phyloP scores from a whole-genome alignment of 2,888 invertebrate genomes.

The Pristionchus arcanus region DNA sequence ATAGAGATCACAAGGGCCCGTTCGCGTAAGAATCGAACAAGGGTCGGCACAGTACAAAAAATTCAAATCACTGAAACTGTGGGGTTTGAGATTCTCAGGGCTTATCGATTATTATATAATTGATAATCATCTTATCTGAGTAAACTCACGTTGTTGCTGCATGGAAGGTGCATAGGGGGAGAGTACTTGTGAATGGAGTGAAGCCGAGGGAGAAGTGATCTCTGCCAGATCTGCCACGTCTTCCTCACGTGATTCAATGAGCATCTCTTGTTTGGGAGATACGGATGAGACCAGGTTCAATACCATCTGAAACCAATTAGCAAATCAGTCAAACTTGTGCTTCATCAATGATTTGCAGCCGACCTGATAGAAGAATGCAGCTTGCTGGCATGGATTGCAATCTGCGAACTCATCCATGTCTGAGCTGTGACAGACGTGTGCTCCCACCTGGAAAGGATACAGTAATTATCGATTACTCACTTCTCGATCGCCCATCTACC shows the following conservation, averaged over 20 bases:
- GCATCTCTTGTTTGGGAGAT: constrained; percentile 72
- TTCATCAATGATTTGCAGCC: background rate
- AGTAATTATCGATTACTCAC: constrained; percentile 1
- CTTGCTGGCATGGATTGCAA: constrained; percentile 92
- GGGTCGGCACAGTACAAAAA: too few relatives aligned
- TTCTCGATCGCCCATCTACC: background rate
- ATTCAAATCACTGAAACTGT: too few relatives aligned
- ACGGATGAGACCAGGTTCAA: constrained; percentile 79
- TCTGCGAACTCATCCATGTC: constrained; percentile 83
- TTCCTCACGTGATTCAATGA: constrained; percentile 66
- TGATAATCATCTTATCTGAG: too few relatives aligned
- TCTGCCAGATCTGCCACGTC: constrained; percentile 60
- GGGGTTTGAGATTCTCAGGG: too few relatives aligned
- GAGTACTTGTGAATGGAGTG: constrained; percentile 52
- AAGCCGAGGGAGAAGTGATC: constrained; percentile 54
- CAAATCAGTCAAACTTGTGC: too few relatives aligned
- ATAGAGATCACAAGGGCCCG: too few relatives aligned
- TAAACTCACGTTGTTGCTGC: constrained; percentile 29
- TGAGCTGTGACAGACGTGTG: constrained; percentile 83
- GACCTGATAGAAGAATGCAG: constrained; percentile 91
- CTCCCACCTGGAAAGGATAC: constrained; percentile 45
- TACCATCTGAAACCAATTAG: constrained; percentile 65
- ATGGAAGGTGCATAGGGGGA: constrained; percentile 54
- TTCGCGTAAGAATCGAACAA: background rate
- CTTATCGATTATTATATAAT: too few relatives aligned